Conservation (phyloP, 1,140 invertebrate species). For the Laupala kohalensis region DNA sequence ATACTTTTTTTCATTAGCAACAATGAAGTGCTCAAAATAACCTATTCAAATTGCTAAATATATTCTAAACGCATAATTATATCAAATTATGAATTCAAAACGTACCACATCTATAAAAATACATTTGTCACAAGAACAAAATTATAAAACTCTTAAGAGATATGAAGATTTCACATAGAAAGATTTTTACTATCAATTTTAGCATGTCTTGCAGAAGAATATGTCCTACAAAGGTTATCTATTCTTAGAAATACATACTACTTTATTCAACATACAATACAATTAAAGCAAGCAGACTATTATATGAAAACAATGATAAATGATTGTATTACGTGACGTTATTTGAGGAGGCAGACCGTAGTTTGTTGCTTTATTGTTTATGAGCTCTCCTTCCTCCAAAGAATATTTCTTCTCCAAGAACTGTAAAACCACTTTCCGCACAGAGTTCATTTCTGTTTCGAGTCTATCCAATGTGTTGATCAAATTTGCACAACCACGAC, state of each 20-base stretch:
- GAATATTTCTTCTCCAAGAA: conserved; percentile 30
- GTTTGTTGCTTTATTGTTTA: conserved; percentile 18
- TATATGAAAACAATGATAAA: neutral
- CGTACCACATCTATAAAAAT: too few relatives aligned
- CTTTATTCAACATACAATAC: neutral
- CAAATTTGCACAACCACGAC: conserved; percentile 28
- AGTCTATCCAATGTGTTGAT: conserved; percentile 29
- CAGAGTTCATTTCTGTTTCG: conserved; percentile 25
- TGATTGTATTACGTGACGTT: conserved; percentile 12
- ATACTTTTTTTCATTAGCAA: too few relatives aligned
- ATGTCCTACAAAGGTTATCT: too few relatives aligned
- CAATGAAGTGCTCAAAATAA: too few relatives aligned
- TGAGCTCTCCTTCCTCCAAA: conserved; percentile 26
- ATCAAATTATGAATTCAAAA: too few relatives aligned
- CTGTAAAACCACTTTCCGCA: conserved; percentile 22
- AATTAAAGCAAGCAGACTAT: neutral
- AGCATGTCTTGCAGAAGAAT: too few relatives aligned
- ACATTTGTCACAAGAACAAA: too few relatives aligned
- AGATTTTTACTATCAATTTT: too few relatives aligned
- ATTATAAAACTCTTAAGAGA: too few relatives aligned
- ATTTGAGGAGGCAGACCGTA: conserved; percentile 23
- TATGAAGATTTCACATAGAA: too few relatives aligned
- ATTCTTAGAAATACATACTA: neutral
- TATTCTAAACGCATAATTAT: too few relatives aligned
- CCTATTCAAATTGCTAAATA: too few relatives aligned